Conservation (phyloP, 2,888 invertebrate genomes). For the Rotaria magnacalcarata region DNA sequence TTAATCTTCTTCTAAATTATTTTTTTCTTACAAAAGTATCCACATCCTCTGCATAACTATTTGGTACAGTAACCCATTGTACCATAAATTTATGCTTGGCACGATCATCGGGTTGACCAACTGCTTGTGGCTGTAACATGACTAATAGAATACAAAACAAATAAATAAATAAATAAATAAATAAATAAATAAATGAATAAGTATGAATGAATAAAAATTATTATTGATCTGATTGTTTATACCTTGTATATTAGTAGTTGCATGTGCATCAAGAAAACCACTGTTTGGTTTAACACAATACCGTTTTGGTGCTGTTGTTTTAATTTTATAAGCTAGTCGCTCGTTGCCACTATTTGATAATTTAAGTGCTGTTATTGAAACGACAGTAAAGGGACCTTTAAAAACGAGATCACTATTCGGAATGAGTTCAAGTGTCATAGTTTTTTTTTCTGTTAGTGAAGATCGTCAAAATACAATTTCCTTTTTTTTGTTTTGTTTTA, state of each 20-base stretch:
- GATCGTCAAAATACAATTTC: not conserved
- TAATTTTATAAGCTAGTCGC: slow-evolving; percentile 92
- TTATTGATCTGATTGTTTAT: too few relatives aligned
- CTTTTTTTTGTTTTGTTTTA: too few relatives aligned
- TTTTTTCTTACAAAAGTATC: not conserved
- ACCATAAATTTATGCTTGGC: slow-evolving; percentile 99
- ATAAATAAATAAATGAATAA: not conserved
- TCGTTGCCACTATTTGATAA: slow-evolving; percentile 51
- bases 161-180: not conserved
- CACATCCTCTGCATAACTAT: not conserved
- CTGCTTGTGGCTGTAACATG: slow-evolving; percentile 23
- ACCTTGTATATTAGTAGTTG: slow-evolving; percentile 2
- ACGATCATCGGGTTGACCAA: slow-evolving; percentile 66
- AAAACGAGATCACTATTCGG: slow-evolving; percentile 27
- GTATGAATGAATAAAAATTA: too few relatives aligned
- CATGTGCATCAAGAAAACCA: slow-evolving; percentile 75
- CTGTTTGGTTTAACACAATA: slow-evolving; percentile 99
- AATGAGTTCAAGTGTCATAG: slow-evolving; percentile 25
- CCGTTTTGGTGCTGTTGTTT: slow-evolving; percentile 97
- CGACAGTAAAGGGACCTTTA: slow-evolving; percentile 4
- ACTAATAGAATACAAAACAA: not conserved
- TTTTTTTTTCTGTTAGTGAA: not conserved
- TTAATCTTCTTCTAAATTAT: not conserved
- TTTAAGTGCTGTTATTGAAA: slow-evolving; percentile 24
- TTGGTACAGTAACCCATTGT: slow-evolving; percentile 62